A percentile compares a stretch with the other conserved stretches of the same genome.
Conservation (phyloP, 2,888 invertebrate species). For the Tiliacea aurago region DNA sequence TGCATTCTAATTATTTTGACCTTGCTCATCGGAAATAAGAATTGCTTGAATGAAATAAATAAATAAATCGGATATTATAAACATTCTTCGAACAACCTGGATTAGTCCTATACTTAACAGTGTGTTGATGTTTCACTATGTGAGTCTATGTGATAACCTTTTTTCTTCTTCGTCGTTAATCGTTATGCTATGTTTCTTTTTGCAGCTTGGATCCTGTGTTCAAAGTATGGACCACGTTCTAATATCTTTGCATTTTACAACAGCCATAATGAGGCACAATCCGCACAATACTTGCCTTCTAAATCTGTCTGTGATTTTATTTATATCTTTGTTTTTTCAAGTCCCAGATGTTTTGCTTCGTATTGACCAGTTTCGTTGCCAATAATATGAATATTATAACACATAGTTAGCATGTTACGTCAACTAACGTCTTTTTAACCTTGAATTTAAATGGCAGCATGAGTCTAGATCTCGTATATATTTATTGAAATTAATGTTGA, state of each 20-base stretch:
- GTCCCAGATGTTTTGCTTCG: background rate
- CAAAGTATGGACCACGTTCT: background rate
- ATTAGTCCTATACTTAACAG: background rate
- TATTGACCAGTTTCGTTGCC: slow-evolving; percentile 24
- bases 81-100: background rate
- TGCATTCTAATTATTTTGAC: slow-evolving; percentile 10
- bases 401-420: slow-evolving; percentile 45
- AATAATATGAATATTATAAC: slow-evolving; percentile 37
- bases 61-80: background rate
- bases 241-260: background rate
- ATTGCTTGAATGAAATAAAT: slow-evolving; percentile 11
- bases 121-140: background rate
- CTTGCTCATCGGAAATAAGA: slow-evolving; percentile 22
- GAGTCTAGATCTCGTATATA: slow-evolving; percentile 28
- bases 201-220: background rate
- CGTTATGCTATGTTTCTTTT: background rate
- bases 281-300: background rate
- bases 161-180: background rate
- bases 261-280: background rate
- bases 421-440: slow-evolving; percentile 48
- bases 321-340: background rate
- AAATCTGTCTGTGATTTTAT: background rate
- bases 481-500: slow-evolving; percentile 27
- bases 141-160: background rate
- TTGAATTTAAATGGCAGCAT: slow-evolving; percentile 51